Evolutionary conservation across 2,888 invertebrate species (phyloP), one percentile per base, ranked within the genome.

Genomic region (Standfussiana lucernea): DNA sequence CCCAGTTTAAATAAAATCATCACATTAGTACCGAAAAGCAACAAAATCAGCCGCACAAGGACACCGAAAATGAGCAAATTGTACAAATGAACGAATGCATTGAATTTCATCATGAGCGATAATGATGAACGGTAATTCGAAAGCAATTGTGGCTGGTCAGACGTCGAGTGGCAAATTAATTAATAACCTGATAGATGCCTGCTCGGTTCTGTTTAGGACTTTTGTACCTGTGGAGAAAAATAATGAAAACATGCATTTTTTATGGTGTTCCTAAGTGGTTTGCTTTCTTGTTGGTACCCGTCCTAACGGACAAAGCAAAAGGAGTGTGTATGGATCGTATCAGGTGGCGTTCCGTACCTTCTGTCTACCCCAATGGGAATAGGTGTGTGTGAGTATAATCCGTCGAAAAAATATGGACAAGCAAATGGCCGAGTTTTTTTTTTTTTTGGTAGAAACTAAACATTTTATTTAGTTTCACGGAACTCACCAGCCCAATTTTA

Each of bases 101-200:
- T 59, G 42, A 61, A 78, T 81, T 72, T 70, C 75, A 75, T 61
- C 53, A 84, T 77, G 75, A 68, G 68, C 73, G 65, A 62, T 72
- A 79, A 81, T 79, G 75, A 84, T 75, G 78, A 77, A 74, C 72
- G 59, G 73, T 87, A 82, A 89, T 88, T 84, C 64, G 59, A 76
- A 85, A 83, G 80, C 86, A 85, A 88, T 89, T 86, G 83, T 84
- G 84, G 80, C 61, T 59, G 72, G 66, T 83, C 81, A 85, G 80
- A 75, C 65, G 72, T 79, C 64, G 72, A 80, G 74, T 89, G 76
- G 72, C 56, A 86, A 87, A 86, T 83, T 86, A 87, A 87, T 87
- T 86, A 86, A 88, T 87, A 77, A 80, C 85, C 66, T 80, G 71
- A 80, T 87, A 80, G 72, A 78, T 80, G 65, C 28, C 15, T 77